Base-by-base conservation (phyloP, 2,888 invertebrate genomes). In the Notocelia uddmanniana region DNA sequence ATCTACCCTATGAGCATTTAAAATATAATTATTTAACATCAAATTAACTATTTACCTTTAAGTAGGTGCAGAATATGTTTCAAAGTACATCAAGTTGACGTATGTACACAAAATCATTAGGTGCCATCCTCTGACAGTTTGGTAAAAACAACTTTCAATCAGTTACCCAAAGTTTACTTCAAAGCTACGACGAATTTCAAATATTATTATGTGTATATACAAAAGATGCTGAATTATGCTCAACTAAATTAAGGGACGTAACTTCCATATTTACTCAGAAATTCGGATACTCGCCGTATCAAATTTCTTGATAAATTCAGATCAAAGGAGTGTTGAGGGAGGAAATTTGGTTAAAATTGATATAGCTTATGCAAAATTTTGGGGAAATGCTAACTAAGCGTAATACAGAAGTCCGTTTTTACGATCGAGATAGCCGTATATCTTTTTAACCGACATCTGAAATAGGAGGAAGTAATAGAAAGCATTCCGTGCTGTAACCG, bases 261-360 rank as follows among this genome's bases (percentile, higher is more conserved):
- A 72, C 67, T 68, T 72, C 50, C 48, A 72, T 62, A 57, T 72
- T 72, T 68, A 57, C 67, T 67, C 55, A 23, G 37, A 55, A 55
- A 71, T 55, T 34, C 50, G 57, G 55, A 62, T 55, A 54, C 52
- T 45, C 52, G 11, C 23, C 34, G 68, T 62, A 72, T 72, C 72
- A 72, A 62, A 62, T 72, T 45, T 60, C 71, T 67, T 72, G 55
- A 67, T 67, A 72, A 72, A 48, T 62, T 72, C 62, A 62, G 62
- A 57, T 72, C 72, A 72, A 72, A 72, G 72, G 66, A 37, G 71
- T 59, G 60, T 60, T 55, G 11, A 37, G 21, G 67, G 50, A 21
- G 58, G 64, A 71, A 54, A 71, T 71, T 67, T 54, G 21, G 45
- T 21, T 52, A 54, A 60, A 67, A 67, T 67, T 60, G 52, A 48